Evolutionary conservation across 2,888 invertebrate species (phyloP).

Genomic region (Epinotia brunnichana): DNA sequence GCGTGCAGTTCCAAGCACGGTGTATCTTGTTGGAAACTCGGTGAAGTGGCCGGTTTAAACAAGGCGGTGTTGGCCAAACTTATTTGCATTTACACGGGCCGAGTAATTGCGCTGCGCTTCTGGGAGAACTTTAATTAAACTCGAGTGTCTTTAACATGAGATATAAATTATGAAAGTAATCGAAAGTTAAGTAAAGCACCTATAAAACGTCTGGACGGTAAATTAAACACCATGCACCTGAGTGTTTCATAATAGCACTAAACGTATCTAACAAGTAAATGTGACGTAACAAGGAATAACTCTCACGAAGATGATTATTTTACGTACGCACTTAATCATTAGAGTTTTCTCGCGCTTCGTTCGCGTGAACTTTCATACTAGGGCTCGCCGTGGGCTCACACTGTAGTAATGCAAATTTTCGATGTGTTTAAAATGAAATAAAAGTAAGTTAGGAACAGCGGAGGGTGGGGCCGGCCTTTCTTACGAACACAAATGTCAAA

Average conservation of each 20-base stretch:
- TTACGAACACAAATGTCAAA: too few species aligned
- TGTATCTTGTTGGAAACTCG: constrained; percentile 54
- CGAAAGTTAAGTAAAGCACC: constrained; percentile 38
- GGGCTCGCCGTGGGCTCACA: too few species aligned
- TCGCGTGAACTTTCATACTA: too few species aligned
- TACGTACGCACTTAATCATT: background rate
- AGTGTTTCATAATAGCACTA: background rate
- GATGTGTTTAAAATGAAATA: too few species aligned
- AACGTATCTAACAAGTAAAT: background rate
- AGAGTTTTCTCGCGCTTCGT: too few species aligned
- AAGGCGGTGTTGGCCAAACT: constrained; percentile 73
- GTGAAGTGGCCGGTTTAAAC: constrained; percentile 70
- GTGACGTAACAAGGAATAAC: background rate
- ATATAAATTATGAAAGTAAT: constrained; percentile 43
- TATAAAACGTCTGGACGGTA: constrained; percentile 38
- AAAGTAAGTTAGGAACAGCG: too few species aligned
- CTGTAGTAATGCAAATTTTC: too few species aligned
- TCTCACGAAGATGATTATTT: background rate
- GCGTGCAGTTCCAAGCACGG: constrained; percentile 42
- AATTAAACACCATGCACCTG: background rate
- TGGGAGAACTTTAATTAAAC: constrained; percentile 82
- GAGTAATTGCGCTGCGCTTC: constrained; percentile 81
- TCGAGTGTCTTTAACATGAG: constrained; percentile 75
- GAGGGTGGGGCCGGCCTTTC: too few species aligned
- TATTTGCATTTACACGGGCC: constrained; percentile 83